Base-by-base conservation (phyloP, 2,797 vertebrate species). In the Calcarius lapponicus region DNA sequence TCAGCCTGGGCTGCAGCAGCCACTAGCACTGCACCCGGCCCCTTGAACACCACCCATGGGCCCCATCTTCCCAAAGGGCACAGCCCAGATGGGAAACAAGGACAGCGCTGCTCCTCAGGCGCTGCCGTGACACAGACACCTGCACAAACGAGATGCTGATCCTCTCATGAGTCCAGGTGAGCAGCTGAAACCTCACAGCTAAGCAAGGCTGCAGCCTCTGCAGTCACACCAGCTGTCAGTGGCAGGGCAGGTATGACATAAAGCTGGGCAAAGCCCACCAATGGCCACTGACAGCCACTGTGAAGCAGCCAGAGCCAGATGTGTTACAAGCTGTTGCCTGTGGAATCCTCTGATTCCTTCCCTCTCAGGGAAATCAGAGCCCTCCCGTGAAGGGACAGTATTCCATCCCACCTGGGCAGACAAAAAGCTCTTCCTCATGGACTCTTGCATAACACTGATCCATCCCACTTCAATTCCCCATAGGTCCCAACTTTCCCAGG, bases 131-230 rank as follows among this genome's bases (percentile, higher is more conserved):
- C 25, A n/a, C 24, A 24, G 43, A 12, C 8, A 47, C 62, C 73
- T 32, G 67, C 25, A 54, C 50, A 4, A 6, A 13, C 0, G 45
- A 48, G 60, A n/a, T 10, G 71, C 76, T 9, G 34, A 14, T 11
- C 8, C 16, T 18, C 25, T 13, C 38, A 18, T 0, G 5, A n/a
- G 74, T 2, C 4, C 28, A 24, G 51, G 38, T 0, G 6, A 48
- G 34, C 40, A 34, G 54, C 51, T 48, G 54, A n/a, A 56, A 40
- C 40, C 69, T 20, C 32, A 21, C 20, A 56, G 54, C 54, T 22
- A 15, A 56, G 54, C 13, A n/a, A 56, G 54, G 54, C 54, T 56
- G 31, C 32, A n/a, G 54, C 54, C 54, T 31, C 54, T 75, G 45
- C 45, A 75, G 22, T 5, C 47, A 13, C 58, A n/a, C 6, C 47